A percentile compares a stretch with the other conserved stretches of the same genome.
phyloP scores from a whole-genome alignment of 1,140 invertebrate species.

The Halyomorpha halys region DNA sequence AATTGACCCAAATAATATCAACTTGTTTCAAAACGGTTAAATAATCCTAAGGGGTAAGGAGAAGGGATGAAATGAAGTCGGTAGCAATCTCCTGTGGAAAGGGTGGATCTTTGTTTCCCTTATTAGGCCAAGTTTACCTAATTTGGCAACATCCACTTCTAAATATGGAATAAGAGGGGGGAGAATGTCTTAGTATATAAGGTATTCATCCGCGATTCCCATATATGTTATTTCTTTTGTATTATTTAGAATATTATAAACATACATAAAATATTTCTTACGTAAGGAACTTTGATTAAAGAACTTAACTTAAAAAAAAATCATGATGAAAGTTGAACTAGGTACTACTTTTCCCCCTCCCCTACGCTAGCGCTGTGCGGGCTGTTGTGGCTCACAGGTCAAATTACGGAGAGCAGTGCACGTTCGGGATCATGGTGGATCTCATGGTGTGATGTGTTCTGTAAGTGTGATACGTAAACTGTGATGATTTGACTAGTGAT shows the following conservation, averaged over 20 bases:
- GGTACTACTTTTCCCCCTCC: slow-evolving; percentile 29
- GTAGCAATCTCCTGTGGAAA: slow-evolving; percentile 1
- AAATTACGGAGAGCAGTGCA: slow-evolving; percentile 34
- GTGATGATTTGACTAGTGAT: slow-evolving; percentile 26
- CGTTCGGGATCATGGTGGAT: slow-evolving; percentile 22
- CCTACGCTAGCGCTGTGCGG: slow-evolving; percentile 20
- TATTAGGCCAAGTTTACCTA: slow-evolving; percentile 37
- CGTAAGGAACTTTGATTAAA: too few species aligned
- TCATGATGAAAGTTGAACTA: slow-evolving; percentile 8
- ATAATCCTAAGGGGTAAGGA: too few species aligned
- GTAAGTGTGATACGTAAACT: slow-evolving; percentile 19
- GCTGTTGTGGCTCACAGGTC: slow-evolving; percentile 30
- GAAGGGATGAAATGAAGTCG: neutral
- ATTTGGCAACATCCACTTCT: slow-evolving; percentile 37
- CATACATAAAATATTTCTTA: too few species aligned
- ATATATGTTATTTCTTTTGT: too few species aligned
- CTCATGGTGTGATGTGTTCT: slow-evolving; percentile 20
- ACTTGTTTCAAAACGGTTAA: too few species aligned
- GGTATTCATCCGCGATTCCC: slow-evolving; percentile 5
- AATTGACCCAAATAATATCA: too few species aligned
- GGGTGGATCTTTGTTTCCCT: slow-evolving; percentile 33
- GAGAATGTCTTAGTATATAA: slow-evolving; percentile 3
- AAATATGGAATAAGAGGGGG: slow-evolving; percentile 34
- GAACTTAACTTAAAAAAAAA: slow-evolving; percentile 1
- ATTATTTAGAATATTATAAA: too few species aligned